Base-by-base conservation (phyloP, 2,888 invertebrate species). In the Melanostoma mellinum region DNA sequence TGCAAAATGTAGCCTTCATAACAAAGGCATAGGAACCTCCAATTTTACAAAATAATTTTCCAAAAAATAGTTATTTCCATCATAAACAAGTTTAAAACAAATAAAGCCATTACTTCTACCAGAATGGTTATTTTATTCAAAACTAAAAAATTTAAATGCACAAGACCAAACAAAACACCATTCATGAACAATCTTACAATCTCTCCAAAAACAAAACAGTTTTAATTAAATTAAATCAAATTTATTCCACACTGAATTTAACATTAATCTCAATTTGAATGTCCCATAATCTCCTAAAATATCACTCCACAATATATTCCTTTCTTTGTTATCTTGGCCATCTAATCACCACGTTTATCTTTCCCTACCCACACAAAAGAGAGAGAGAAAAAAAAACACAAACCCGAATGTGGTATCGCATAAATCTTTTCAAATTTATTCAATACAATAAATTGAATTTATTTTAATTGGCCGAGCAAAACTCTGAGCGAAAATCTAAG, bases 181-280 rank as follows among this genome's bases (percentile, higher is more conserved):
- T 20, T 20, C 20, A 20, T 20, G 20, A 20, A 20, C 20, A 20
- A 20, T 20, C 20, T 20, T 20, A 20, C 20, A 20, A 20, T 20
- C 20, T 20, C 20, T 20, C 20, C 20, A 20, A 20, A 20, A 20
- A 20, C 20, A 20, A 20, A 20, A 20, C 20, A 20, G 20, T 20
- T 20, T 20, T 20, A 20, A 20, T 20, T 20, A 20, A 20, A 20
- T 20, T 20, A 20, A 20, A 20, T 20, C 36, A 68, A 77, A 77
- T 77, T 61, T 82, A 79, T 84, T 79, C 71, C 67, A 50, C 46
- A 61, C 48, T 32, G 38, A 44, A 9, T 50, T 61, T 74, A 56
- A 71, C 79, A 79, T 74, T 84, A 74, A 84, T 84, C 84, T 75
- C 69, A 35, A 60, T 79, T 79, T 79, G 65, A 84, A 79, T 84